Conservation (phyloP, 1,140 invertebrate species). For the Cydia pomonella region DNA sequence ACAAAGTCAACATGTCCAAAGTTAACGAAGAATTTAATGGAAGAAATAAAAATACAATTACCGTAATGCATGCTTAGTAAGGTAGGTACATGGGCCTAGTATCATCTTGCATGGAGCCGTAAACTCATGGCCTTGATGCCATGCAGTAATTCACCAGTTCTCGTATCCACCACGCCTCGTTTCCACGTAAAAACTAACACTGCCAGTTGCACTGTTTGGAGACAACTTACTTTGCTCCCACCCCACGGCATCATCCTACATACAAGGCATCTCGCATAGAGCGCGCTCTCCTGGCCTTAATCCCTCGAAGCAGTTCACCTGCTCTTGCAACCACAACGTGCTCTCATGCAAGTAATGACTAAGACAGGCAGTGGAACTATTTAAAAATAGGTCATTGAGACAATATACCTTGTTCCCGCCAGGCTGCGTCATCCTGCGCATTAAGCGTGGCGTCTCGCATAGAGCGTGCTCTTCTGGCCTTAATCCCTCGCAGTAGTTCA, state of each 20-base stretch:
- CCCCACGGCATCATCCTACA: slow-evolving; percentile 81
- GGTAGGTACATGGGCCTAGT: too few relatives aligned
- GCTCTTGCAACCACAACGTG: slow-evolving; percentile 82
- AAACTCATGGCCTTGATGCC: slow-evolving; percentile 57
- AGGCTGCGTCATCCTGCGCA: slow-evolving; percentile 80
- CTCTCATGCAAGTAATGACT: slow-evolving; percentile 82
- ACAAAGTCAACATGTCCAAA: too few relatives aligned
- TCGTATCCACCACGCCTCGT: slow-evolving; percentile 78
- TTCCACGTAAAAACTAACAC: too few relatives aligned
- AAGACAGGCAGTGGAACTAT: neutral
- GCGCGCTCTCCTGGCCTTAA: slow-evolving; percentile 80
- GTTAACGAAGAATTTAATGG: too few relatives aligned
- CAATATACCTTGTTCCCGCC: slow-evolving; percentile 83
- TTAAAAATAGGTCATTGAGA: neutral
- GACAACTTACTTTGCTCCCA: slow-evolving; percentile 81
- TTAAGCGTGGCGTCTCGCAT: slow-evolving; percentile 82
- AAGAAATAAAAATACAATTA: too few relatives aligned
- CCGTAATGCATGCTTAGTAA: too few relatives aligned
- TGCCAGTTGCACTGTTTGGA: too few relatives aligned
- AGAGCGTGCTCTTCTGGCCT: slow-evolving; percentile 79
- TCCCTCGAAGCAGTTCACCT: slow-evolving; percentile 81
- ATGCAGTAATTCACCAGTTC: slow-evolving; percentile 82
- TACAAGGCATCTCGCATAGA: slow-evolving; percentile 81
- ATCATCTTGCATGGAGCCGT: too few relatives aligned
- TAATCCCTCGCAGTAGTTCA: slow-evolving; percentile 81